Evolutionary conservation across 2,797 vertebrate genomes (phyloP).

Genomic region (Nasua narica): DNA sequence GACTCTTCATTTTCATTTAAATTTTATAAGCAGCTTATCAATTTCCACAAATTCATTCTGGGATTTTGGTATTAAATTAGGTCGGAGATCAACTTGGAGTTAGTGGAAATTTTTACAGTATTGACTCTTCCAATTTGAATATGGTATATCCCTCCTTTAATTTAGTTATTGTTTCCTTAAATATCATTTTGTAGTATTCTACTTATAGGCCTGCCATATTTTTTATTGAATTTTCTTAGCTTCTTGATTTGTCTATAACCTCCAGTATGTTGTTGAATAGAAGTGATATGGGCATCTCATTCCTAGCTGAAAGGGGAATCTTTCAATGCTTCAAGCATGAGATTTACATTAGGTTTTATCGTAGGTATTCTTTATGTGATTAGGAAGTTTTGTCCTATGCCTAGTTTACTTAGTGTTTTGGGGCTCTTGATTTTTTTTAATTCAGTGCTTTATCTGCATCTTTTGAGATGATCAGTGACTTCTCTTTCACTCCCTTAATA

Average conservation of each 20-base stretch:
- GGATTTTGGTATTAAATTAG: neutral
- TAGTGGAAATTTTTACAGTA: neutral
- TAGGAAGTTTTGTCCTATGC: neutral
- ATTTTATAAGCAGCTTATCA: constrained; percentile 21
- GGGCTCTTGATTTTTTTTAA: neutral
- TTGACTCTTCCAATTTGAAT: neutral
- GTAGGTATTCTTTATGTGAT: neutral
- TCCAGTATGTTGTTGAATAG: neutral
- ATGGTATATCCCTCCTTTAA: neutral
- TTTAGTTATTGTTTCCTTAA: neutral
- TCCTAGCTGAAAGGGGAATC: neutral
- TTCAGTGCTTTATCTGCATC: neutral
- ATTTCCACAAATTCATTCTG: neutral
- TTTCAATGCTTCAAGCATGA: neutral
- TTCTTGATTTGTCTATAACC: neutral
- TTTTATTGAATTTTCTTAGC: neutral
- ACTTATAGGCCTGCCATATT: neutral
- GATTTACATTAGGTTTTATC: neutral
- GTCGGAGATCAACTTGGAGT: constrained; percentile 1
- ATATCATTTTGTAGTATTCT: constrained; percentile 14
- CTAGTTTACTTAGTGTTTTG: constrained; percentile 26
- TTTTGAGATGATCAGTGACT: constrained; percentile 34
- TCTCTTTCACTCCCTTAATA: constrained; percentile 18
- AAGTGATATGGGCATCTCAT: neutral
- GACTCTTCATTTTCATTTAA: constrained; percentile 15